Percentiles rank a stretch among this genome's conserved stretches.
phyloP scores from a whole-genome alignment of 2,888 invertebrate genomes.

The Teinopalpus imperialis region DNA sequence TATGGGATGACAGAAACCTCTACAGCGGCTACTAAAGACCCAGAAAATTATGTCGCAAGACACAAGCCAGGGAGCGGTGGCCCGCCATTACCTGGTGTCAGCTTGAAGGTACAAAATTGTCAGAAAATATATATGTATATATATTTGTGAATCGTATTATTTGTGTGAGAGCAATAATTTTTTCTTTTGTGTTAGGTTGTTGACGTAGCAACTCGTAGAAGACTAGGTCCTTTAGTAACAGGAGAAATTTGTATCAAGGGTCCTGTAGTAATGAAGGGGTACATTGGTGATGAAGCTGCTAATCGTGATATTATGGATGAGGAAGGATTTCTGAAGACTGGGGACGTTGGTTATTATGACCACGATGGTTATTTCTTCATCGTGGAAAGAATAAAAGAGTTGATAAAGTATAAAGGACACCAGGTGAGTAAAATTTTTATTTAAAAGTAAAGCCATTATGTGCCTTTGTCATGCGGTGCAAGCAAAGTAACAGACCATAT shows the following conservation, averaged over 20 bases:
- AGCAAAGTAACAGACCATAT: too few species aligned
- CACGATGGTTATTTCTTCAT: slow-evolving; percentile 61
- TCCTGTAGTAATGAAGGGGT: slow-evolving; percentile 56
- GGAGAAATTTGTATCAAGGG: slow-evolving; percentile 60
- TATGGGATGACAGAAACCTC: slow-evolving; percentile 69
- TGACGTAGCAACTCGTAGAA: slow-evolving; percentile 46
- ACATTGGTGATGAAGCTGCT: slow-evolving; percentile 45
- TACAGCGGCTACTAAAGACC: slow-evolving; percentile 50
- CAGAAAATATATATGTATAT: not conserved
- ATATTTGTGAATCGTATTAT: not conserved
- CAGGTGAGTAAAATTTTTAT: too few species aligned
- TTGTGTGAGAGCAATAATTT: not conserved
- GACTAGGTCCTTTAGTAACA: slow-evolving; percentile 44
- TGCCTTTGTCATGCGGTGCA: too few species aligned
- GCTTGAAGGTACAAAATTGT: slow-evolving; percentile 43
- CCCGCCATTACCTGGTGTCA: slow-evolving; percentile 49
- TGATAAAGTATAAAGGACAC: slow-evolving; percentile 62
- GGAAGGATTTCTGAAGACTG: slow-evolving; percentile 60
- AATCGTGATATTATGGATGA: slow-evolving; percentile 49
- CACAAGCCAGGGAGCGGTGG: slow-evolving; percentile 57
- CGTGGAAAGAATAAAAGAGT: slow-evolving; percentile 60
- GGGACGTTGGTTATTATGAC: slow-evolving; percentile 64
- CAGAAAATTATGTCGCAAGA: slow-evolving; percentile 32
- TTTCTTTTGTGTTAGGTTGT: slow-evolving; percentile 54
- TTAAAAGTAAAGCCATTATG: too few species aligned